Percentiles rank a stretch among this genome's conserved stretches.
Evolutionary conservation across 1,140 invertebrate genomes (phyloP).

Genomic region (Drosophila setifemur): DNA sequence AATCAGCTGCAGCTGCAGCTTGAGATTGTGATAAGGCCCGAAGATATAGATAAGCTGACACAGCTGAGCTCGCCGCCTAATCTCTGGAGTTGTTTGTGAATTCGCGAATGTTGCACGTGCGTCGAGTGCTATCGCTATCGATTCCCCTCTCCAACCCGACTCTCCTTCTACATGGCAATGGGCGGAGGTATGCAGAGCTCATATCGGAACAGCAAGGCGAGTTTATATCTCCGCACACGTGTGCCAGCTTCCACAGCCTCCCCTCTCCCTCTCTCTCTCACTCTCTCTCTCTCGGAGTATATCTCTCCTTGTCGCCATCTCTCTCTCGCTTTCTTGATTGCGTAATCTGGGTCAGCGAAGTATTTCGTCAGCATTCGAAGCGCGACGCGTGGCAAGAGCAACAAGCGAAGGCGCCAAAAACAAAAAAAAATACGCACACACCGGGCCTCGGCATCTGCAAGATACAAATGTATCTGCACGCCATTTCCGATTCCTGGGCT

Average conservation of each 20-base stretch:
- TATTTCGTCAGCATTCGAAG: conserved; percentile 43
- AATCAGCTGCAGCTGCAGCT: conserved; percentile 29
- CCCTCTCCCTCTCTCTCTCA: not conserved
- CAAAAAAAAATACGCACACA: conserved; percentile 5
- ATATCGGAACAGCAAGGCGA: conserved; percentile 40
- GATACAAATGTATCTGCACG: conserved; percentile 70
- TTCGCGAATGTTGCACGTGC: conserved; percentile 54
- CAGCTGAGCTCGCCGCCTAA: conserved; percentile 26
- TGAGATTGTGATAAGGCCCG: conserved; percentile 1
- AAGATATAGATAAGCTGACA: conserved; percentile 9
- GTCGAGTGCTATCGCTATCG: conserved; percentile 11
- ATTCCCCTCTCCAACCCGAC: not conserved
- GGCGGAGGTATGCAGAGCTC: conserved; percentile 35
- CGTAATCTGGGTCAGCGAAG: conserved; percentile 75
- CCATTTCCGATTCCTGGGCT: conserved; percentile 51
- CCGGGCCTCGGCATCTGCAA: conserved; percentile 21
- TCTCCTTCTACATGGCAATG: conserved; percentile 3
- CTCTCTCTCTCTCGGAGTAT: not conserved
- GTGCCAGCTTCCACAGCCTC: not conserved
- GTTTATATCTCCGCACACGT: conserved; percentile 32
- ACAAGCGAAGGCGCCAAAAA: conserved; percentile 30
- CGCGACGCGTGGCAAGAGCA: conserved; percentile 31
- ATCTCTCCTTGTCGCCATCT: not conserved
- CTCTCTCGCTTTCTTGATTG: conserved; percentile 32
- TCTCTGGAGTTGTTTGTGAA: conserved; percentile 27